Evolutionary conservation across 2,888 invertebrate species (phyloP).

Genomic region (Apamea anceps): DNA sequence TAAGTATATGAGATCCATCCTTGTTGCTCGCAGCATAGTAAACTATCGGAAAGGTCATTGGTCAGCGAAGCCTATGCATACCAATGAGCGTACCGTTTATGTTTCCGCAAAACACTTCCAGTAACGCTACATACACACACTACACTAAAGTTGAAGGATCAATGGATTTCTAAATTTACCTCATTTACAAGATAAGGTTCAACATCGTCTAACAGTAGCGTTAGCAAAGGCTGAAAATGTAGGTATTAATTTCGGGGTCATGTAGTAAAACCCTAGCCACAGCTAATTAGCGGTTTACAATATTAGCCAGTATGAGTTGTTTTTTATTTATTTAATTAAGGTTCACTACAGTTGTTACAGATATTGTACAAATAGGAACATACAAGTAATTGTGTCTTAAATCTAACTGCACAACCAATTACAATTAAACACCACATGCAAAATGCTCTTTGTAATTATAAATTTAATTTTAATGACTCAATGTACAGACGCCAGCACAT

Average conservation of each 20-base stretch:
- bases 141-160: neutral
- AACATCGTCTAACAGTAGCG: neutral
- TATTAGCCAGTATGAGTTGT: neutral
- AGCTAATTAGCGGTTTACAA: neutral
- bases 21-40: slow-evolving; percentile 64
- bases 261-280: too few species aligned
- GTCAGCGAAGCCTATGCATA: slow-evolving; percentile 62
- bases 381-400: neutral
- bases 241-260: neutral
- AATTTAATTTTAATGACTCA: neutral
- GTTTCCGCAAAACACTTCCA: slow-evolving; percentile 70
- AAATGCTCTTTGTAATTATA: neutral
- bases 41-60: slow-evolving; percentile 68
- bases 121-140: neutral
- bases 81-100: slow-evolving; percentile 59
- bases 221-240: neutral
- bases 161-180: neutral
- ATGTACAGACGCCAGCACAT: too few species aligned
- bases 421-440: neutral
- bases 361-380: neutral
- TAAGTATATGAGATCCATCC: slow-evolving; percentile 48
- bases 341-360: neutral
- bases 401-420: neutral
- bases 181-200: neutral
- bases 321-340: neutral